A percentile compares a stretch with the other conserved stretches of the same genome.
Evolutionary conservation across 30 jellyfish, hydroid and myxozoan genomes (phyloP).

Genomic region (Morbakka virulenta): DNA sequence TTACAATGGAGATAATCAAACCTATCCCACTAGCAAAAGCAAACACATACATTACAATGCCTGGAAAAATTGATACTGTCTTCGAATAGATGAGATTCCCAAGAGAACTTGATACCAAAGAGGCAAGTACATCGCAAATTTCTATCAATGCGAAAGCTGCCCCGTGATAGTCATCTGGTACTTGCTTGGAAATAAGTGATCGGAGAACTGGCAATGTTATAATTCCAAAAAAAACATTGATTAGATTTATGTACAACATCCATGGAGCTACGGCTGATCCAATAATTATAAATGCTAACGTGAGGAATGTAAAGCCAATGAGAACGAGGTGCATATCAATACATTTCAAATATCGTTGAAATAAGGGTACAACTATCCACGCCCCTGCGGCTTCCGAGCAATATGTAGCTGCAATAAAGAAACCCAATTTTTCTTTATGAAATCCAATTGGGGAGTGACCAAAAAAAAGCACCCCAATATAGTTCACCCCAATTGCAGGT

Average conservation of each 20-base stretch:
- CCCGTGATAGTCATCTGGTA: constrained; percentile 77
- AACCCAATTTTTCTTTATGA: constrained; percentile 67
- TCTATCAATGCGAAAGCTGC: constrained; percentile 73
- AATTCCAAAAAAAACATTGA: constrained; percentile 68
- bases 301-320: constrained; percentile 69
- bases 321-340: constrained; percentile 52
- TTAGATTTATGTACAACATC: constrained; percentile 57
- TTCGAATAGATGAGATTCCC: constrained; percentile 55
- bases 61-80: constrained; percentile 66
- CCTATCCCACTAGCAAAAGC: too few relatives aligned
- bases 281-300: constrained; percentile 39
- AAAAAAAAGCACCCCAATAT: constrained; percentile 55
- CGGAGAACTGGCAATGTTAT: constrained; percentile 69
- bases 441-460: constrained; percentile 65
- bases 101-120: constrained; percentile 48
- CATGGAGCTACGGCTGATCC: constrained; percentile 51
- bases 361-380: constrained; percentile 57
- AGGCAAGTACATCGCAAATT: constrained; percentile 78
- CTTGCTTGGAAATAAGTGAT: constrained; percentile 70
- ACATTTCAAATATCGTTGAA: constrained; percentile 40
- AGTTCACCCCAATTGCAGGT: too few relatives aligned
- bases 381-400: constrained; percentile 69
- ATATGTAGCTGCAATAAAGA: constrained; percentile 48
- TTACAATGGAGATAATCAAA: too few relatives aligned
- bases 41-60: constrained; percentile 52